phyloP scores from a whole-genome alignment of 2,797 vertebrate species.

The Enteromius viviparus region DNA sequence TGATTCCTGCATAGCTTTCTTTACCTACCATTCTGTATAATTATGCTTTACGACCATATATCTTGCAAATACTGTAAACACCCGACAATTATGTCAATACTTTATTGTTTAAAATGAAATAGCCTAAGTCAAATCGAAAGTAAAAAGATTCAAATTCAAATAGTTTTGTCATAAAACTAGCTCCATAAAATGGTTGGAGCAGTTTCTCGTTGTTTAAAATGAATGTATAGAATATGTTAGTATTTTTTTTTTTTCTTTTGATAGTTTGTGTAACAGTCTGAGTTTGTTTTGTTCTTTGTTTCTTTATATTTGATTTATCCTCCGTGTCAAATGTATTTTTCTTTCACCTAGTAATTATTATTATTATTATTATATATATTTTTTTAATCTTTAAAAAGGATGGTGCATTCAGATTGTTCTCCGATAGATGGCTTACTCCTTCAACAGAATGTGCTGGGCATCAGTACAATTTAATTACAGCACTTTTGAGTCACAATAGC shows the following conservation, averaged over 20 bases:
- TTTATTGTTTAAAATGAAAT: too few relatives aligned
- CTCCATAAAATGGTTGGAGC: background rate
- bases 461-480: background rate
- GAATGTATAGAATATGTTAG: background rate
- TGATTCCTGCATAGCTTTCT: too few relatives aligned
- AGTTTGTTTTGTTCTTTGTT: too few relatives aligned
- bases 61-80: too few relatives aligned
- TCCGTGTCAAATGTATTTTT: background rate
- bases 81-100: too few relatives aligned
- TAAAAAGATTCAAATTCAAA: background rate
- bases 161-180: background rate
- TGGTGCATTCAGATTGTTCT: conserved; percentile 8
- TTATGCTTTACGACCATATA: too few relatives aligned
- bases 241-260: too few relatives aligned
- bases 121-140: too few relatives aligned
- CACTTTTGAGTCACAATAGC: conserved; percentile 43
- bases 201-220: background rate
- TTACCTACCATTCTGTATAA: too few relatives aligned
- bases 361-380: too few relatives aligned
- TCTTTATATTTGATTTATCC: too few relatives aligned
- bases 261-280: too few relatives aligned
- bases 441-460: background rate
- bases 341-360: background rate
- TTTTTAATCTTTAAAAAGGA: background rate
- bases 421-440: conserved; percentile 69